These are phyloP conservation scores for Anniella stebbinsi DNA, from an alignment of 2,797 vertebrate genomes.

Conservation along the genomic window DNA sequence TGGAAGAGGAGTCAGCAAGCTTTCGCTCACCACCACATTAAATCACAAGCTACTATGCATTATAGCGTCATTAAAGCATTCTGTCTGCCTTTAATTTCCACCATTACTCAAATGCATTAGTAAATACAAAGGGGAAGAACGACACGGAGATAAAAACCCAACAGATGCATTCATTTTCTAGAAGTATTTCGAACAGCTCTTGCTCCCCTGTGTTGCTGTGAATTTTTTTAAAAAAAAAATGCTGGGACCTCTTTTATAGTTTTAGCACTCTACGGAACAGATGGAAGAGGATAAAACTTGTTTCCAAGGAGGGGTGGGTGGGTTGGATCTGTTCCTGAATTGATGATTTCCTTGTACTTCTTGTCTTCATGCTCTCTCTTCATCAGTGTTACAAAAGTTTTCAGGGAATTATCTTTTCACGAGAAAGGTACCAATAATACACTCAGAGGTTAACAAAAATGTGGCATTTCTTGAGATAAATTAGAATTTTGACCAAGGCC, in stretches of 20 bases:
- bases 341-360: slow-evolving; percentile 40
- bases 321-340: slow-evolving; percentile 48
- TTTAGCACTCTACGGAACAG: slow-evolving; percentile 52
- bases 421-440: too few relatives aligned
- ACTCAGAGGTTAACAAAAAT: too few relatives aligned
- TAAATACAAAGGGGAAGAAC: slow-evolving; percentile 26
- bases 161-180: slow-evolving; percentile 35
- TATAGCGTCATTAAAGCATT: slow-evolving; percentile 12
- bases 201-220: slow-evolving; percentile 48
- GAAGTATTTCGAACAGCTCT: slow-evolving; percentile 49
- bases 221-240: not conserved
- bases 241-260: slow-evolving; percentile 60
- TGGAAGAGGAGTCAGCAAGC: not conserved
- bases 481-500: not conserved
- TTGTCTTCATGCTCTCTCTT: slow-evolving; percentile 12
- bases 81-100: slow-evolving; percentile 33
- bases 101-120: slow-evolving; percentile 46
- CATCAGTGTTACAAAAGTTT: not conserved
- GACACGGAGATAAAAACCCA: slow-evolving; percentile 41
- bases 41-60: slow-evolving; percentile 12
- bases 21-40: slow-evolving; percentile 11
- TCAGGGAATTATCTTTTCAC: not conserved
- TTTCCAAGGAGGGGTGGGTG: slow-evolving; percentile 41
- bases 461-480: not conserved
- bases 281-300: slow-evolving; percentile 41